Percentiles rank a stretch among this genome's conserved stretches.
Evolutionary conservation across 64 coral and sea anemone genomes (phyloP).

Genomic region (Platygyra sinensis): DNA sequence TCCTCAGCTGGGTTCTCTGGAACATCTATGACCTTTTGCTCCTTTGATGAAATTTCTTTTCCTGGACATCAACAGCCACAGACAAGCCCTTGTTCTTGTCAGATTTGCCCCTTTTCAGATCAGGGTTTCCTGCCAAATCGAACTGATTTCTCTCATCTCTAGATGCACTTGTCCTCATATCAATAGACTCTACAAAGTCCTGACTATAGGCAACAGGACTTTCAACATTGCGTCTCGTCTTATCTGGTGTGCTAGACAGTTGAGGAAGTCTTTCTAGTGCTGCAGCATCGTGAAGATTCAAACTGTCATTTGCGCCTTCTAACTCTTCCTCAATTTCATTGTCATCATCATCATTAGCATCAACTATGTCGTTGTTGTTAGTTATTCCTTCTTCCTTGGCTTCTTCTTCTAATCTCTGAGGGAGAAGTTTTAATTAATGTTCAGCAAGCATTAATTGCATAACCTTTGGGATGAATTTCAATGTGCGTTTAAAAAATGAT

Average conservation of each 20-base stretch:
- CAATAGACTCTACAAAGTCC: not conserved
- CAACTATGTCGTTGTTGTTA: not conserved
- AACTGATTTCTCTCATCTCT: not conserved
- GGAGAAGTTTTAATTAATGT: not conserved
- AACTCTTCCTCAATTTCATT: constrained; percentile 87
- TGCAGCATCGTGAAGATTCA: constrained; percentile 67
- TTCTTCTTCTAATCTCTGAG: constrained; percentile 70
- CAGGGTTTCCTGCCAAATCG: not conserved
- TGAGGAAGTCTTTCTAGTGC: constrained; percentile 75
- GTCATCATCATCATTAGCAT: constrained; percentile 48
- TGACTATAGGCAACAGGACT: not conserved
- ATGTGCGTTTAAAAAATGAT: no score
- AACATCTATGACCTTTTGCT: not conserved
- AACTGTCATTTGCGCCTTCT: constrained; percentile 78
- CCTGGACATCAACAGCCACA: not conserved
- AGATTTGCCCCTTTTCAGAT: not conserved
- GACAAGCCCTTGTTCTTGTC: not conserved
- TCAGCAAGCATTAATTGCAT: no score
- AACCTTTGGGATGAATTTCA: no score
- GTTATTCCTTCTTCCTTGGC: not conserved
- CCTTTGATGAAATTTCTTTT: constrained; percentile 13
- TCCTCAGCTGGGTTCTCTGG: constrained; percentile 31
- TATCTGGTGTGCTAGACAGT: constrained; percentile 6
- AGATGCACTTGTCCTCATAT: not conserved
- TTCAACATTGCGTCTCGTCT: not conserved